Conservation (phyloP, 2,113 vertebrate genomes). For the Ageneiosus marmoratus region DNA sequence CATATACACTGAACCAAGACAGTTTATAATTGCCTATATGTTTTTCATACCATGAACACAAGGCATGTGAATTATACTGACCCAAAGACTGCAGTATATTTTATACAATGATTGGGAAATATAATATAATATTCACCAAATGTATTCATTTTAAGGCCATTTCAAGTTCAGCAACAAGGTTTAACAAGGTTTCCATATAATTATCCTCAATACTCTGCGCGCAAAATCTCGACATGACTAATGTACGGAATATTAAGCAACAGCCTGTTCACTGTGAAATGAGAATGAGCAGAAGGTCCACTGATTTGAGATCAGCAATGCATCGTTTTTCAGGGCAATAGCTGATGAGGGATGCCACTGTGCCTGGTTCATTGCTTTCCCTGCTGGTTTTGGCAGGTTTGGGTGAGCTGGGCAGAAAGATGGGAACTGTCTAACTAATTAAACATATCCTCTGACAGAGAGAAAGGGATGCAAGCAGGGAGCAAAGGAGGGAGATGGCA, state of each 20-base stretch:
- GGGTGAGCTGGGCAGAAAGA: conserved; percentile 21
- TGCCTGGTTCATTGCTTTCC: conserved; percentile 23
- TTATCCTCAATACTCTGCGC: background rate
- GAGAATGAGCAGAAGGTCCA: background rate
- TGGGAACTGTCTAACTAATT: conserved; percentile 46
- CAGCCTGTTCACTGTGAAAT: conserved; percentile 1
- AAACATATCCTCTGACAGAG: conserved; percentile 34
- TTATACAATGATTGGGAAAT: background rate
- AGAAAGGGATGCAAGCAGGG: conserved; percentile 11
- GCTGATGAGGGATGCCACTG: conserved; percentile 18
- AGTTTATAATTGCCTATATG: background rate
- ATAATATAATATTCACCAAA: background rate
- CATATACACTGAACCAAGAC: background rate
- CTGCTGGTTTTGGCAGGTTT: conserved; percentile 24
- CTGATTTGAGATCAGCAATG: conserved; percentile 20
- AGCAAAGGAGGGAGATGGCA: conserved; percentile 39
- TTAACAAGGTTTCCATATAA: background rate
- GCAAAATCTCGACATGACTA: background rate
- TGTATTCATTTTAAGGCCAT: background rate
- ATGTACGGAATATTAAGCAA: background rate
- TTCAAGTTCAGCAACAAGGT: background rate
- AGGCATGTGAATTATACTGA: background rate
- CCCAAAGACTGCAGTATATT: background rate
- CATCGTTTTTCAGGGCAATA: background rate
- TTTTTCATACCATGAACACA: background rate